These are phyloP conservation scores for Epinephelus moara DNA, from an alignment of 2,113 vertebrate species.

Conservation along the genomic window DNA sequence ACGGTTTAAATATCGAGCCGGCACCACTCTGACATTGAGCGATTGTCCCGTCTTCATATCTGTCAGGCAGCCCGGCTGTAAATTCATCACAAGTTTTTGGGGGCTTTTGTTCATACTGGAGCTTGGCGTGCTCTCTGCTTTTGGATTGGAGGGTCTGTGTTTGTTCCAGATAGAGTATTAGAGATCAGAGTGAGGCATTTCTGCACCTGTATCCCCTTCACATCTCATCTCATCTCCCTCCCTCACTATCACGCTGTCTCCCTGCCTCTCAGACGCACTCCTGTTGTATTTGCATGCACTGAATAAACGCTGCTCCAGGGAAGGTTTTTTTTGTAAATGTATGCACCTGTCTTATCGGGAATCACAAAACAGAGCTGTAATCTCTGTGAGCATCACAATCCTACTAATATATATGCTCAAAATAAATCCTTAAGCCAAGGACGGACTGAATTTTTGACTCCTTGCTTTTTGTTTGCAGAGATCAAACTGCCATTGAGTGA, in stretches of 20 bases:
- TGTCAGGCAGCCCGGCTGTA: constrained; percentile 12
- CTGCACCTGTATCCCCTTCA: constrained; percentile 75
- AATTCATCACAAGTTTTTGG: constrained; percentile 54
- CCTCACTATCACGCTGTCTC: not conserved
- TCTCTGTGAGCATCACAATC: not conserved
- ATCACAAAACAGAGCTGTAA: not conserved
- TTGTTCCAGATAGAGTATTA: constrained; percentile 59
- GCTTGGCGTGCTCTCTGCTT: constrained; percentile 44
- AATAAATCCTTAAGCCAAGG: constrained; percentile 1
- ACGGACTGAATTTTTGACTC: constrained; percentile 2
- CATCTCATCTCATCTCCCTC: constrained; percentile 50
- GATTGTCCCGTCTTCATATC: constrained; percentile 38
- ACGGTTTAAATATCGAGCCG: not conserved
- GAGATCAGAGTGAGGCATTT: constrained; percentile 56
- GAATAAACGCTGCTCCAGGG: constrained; percentile 21
- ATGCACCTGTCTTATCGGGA: constrained; percentile 7
- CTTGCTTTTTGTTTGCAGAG: no score
- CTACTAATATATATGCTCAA: not conserved
- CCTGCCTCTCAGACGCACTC: constrained; percentile 33
- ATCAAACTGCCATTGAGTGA: not conserved
- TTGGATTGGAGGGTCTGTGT: constrained; percentile 57
- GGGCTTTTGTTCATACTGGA: constrained; percentile 17
- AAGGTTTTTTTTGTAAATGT: not conserved
- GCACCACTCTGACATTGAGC: constrained; percentile 23
- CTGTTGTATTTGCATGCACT: constrained; percentile 33